Conservation (phyloP, 2,113 vertebrate species). For the Amia ocellicauda region DNA sequence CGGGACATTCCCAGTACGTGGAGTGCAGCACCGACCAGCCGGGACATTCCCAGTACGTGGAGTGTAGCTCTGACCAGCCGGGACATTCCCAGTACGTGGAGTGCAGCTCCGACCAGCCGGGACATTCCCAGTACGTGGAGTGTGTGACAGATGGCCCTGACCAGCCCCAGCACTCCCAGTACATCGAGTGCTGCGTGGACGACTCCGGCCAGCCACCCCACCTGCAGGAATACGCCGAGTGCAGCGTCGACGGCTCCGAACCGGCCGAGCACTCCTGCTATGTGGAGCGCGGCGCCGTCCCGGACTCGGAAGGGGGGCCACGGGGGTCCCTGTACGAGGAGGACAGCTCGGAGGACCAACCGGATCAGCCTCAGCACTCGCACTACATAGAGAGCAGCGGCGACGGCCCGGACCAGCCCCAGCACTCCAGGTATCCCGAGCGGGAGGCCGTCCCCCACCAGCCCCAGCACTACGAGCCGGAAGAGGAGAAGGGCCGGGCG, state of each 20-base stretch:
- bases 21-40: slow-evolving; percentile 52
- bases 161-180: slow-evolving; percentile 54
- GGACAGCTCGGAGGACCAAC: slow-evolving; percentile 28
- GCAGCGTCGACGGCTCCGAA: slow-evolving; percentile 9
- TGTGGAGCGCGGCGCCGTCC: slow-evolving; percentile 57
- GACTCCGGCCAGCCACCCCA: not conserved
- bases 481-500: slow-evolving; percentile 40
- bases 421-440: slow-evolving; percentile 54
- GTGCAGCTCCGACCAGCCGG: slow-evolving; percentile 18
- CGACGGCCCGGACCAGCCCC: slow-evolving; percentile 62
- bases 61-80: not conserved
- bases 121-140: slow-evolving; percentile 50
- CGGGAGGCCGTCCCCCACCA: slow-evolving; percentile 58
- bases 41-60: slow-evolving; percentile 51
- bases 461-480: slow-evolving; percentile 43
- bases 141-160: slow-evolving; percentile 55
- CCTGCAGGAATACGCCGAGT: slow-evolving; percentile 18
- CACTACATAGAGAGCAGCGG: slow-evolving; percentile 8
- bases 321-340: not conserved
- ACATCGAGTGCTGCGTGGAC: slow-evolving; percentile 4
- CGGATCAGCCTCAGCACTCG: slow-evolving; percentile 11
- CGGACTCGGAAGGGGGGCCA: no score
- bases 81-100: slow-evolving; percentile 53
- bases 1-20: not conserved
- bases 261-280: slow-evolving; percentile 54